Evolutionary conservation across 2,888 invertebrate species (phyloP).

Genomic region (Arrhopalites spinosus): DNA sequence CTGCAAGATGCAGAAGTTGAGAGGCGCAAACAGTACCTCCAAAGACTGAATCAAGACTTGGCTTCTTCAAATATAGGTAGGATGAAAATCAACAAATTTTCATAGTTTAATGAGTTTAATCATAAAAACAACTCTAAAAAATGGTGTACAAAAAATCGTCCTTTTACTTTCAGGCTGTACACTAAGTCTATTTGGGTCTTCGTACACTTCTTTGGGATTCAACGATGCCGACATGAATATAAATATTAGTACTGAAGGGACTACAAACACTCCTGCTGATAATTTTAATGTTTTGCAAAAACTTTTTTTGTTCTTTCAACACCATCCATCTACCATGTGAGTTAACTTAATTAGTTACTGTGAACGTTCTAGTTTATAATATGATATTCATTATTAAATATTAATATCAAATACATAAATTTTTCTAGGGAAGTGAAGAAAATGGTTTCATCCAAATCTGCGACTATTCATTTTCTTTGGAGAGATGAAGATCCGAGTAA

Average conservation of each 20-base stretch:
- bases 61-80: constrained; percentile 40
- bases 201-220: constrained; percentile 60
- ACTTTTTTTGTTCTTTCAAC: constrained; percentile 34
- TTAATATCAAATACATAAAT: constrained; percentile 12
- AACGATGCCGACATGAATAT: constrained; percentile 61
- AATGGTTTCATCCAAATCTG: constrained; percentile 59
- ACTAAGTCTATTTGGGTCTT: constrained; percentile 61
- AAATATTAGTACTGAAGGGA: constrained; percentile 41
- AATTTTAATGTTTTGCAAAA: constrained; percentile 34
- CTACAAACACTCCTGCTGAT: constrained; percentile 3
- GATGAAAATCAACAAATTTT: too few species aligned
- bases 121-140: too few species aligned
- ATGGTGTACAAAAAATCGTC: too few species aligned
- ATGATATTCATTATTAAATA: background rate
- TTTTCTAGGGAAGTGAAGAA: constrained; percentile 57
- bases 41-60: constrained; percentile 53
- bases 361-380: background rate
- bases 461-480: constrained; percentile 58
- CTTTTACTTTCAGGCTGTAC: constrained; percentile 54
- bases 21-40: constrained; percentile 55
- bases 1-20: constrained; percentile 57
- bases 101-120: too few species aligned
- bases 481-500: too few species aligned
- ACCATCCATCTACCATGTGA: constrained; percentile 22
- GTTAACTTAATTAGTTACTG: background rate